These are phyloP conservation scores for Oreortyx pictus DNA, from an alignment of 2,797 vertebrate species.

Conservation along the genomic window DNA sequence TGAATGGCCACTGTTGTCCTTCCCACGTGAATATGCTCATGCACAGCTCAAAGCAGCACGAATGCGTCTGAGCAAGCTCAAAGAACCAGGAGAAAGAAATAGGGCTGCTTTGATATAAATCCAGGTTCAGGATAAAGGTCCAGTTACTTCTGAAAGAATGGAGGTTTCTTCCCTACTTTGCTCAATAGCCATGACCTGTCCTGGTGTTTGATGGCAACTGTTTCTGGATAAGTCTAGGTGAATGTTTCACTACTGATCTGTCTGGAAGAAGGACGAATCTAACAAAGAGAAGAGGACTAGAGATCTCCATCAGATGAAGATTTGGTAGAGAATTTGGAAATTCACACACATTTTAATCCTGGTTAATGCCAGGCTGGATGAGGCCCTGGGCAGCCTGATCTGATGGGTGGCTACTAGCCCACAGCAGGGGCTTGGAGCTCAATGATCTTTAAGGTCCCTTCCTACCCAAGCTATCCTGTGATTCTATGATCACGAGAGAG, in stretches of 20 bases:
- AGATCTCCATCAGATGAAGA: neutral
- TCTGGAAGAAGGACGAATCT: neutral
- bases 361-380: neutral
- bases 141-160: neutral
- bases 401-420: no score
- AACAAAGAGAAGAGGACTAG: neutral
- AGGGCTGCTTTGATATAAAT: neutral
- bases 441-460: no score
- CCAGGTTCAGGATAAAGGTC: neutral
- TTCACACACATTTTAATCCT: neutral
- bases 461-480: no score
- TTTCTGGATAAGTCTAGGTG: neutral
- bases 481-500: neutral
- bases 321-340: neutral
- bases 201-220: neutral
- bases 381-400: no score
- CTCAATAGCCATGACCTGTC: neutral
- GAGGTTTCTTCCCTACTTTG: neutral
- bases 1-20: neutral
- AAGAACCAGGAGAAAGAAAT: neutral
- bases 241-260: neutral
- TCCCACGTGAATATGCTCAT: neutral
- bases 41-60: neutral
- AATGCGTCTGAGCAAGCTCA: neutral
- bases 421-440: no score